Base-by-base conservation (phyloP, 1,140 invertebrate genomes). In the Drosophila varians region DNA sequence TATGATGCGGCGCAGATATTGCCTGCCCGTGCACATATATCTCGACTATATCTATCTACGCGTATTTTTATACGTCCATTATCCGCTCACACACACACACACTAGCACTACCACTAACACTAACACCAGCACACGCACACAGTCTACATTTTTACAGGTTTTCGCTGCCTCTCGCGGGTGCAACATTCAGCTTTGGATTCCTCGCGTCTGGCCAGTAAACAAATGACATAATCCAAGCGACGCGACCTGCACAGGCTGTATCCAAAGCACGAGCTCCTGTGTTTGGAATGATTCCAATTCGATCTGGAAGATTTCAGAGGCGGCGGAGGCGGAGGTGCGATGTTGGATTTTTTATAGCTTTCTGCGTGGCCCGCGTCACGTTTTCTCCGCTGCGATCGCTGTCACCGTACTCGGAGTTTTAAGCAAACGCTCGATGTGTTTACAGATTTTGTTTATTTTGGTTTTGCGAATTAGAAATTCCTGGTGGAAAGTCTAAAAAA, bases 81-180 rank as follows among this genome's bases (percentile, higher is more conserved):
- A 87, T 79, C 78, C 58, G 74, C 61, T 34, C 61, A 38, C 77
- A 79, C 51, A 26, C 64, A 71, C 68, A 54, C 57, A 26, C 71
- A 53, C 70, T 31, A 16, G 38, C 66, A 42, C 28, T 16, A 45
- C 5, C 48, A 43, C 74, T 56, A 55, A 66, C 77, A 55, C 70
- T 56, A 62, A 68, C 76, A 55, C 71, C 36, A 45, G 56, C 55
- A 64, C 54, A 38, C 55, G 55, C 47, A 68, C 60, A 72, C 68
- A 89, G 83, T 88, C 84, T 88, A 88, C 83, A 88, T 88, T 89
- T 88, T 88, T 88, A 76, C 66, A 83, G 75, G 82, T 87, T 84
- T 77, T 70, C 52, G 64, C 65, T 77, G 47, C 56, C 62, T 75
- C 55, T 66, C 55, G 52, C 74, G 69, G 79, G 52, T 84, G 82